Percentiles rank a stretch among this genome's conserved stretches.
Evolutionary conservation across 2,888 invertebrate genomes (phyloP).

Genomic region (Microctonus aethiopoides): DNA sequence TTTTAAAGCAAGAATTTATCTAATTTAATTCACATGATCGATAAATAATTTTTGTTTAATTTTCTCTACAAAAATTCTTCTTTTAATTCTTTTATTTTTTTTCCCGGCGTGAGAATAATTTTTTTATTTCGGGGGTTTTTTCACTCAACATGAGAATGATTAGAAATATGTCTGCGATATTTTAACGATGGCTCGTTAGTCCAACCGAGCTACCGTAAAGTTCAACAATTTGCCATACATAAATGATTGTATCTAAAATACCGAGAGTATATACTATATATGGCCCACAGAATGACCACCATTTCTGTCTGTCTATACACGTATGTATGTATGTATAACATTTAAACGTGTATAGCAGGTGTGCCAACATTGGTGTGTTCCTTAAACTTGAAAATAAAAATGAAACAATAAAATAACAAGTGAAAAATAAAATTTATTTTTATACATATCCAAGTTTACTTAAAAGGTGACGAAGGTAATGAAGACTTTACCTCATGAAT

Average conservation of each 20-base stretch:
- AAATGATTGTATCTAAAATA: slow-evolving; percentile 12
- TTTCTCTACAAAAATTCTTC: background rate
- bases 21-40: no score
- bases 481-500: background rate
- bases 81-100: background rate
- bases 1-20: no score
- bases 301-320: background rate
- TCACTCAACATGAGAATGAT: background rate
- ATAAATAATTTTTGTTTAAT: no score
- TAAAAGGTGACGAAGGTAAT: background rate
- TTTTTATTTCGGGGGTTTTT: slow-evolving; percentile 36
- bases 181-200: slow-evolving; percentile 13
- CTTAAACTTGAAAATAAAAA: background rate
- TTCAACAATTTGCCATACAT: slow-evolving; percentile 20
- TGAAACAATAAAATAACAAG: background rate
- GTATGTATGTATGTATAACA: background rate
- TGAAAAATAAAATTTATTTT: background rate
- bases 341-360: background rate
- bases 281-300: background rate
- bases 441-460: background rate
- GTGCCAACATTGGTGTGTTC: background rate
- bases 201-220: slow-evolving; percentile 11
- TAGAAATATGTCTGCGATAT: background rate
- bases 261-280: slow-evolving; percentile 1
- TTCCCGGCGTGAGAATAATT: background rate